Evolutionary conservation across 2,888 invertebrate species (phyloP), one percentile per base, ranked within the genome.

Genomic region (Scrobipalpa costella): DNA sequence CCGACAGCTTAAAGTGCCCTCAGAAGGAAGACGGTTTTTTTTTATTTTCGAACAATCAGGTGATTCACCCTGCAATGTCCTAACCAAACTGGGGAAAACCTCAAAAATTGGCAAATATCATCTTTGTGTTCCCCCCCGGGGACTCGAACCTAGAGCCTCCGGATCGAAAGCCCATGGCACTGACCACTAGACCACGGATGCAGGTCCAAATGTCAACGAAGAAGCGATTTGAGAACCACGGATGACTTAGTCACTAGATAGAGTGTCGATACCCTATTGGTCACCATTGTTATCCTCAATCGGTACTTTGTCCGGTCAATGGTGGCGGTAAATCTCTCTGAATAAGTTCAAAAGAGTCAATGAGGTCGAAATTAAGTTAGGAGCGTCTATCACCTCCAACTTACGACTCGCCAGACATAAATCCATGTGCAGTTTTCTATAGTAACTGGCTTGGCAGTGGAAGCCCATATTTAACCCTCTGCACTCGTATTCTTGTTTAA

Each of bases 401-500:
- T 44, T 44, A n/a, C 13, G 27, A 27, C 27, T 27, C 27, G 27
- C 8, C 38, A 2, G 8, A 8, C 8, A 38, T 38, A 38, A 44
- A 44, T n/a, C 13, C 13, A n/a, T n/a, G n/a, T 44, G 6, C 6
- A n/a, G n/a, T 11, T 11, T 44, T 8, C 52, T 55, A 7, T 27
- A 27, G 52, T 33, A 7, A 9, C 50, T 3, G 7, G 21, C n/a
- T 55, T 55, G 27, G 52, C 52, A 57, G 19, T 9, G 11, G 8
- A 19, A 36, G 19, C 57, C 55, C 7, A 15, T 8, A 7, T 7
- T 33, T 55, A 34, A 15, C 55, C n/a, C n/a, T 34, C 33, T 27
- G 11, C 34, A 27, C 33, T 57, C 15, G 11, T 57, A 57, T 57
- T 57, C 36, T 57, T 57, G n/a, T n/a, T 57, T 57, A 34, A 33